Conservation (phyloP, 1,140 invertebrate species). For the Sminthurides bifidus region DNA sequence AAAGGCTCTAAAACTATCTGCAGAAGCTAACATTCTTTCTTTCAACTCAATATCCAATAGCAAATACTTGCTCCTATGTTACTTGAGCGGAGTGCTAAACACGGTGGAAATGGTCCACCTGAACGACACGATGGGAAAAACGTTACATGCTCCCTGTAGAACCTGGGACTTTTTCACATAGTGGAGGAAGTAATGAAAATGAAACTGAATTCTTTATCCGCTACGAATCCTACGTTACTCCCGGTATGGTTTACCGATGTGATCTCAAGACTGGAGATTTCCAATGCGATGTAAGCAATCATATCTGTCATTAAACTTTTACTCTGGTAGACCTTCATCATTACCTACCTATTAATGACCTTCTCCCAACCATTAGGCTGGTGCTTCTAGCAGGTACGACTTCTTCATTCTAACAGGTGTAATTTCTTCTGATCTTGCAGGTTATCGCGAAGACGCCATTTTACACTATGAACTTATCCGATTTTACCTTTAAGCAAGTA, state of each 20-base stretch:
- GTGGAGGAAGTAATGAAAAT: constrained; percentile 70
- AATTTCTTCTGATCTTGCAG: too few species aligned
- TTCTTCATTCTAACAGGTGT: constrained; percentile 12
- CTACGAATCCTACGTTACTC: constrained; percentile 85
- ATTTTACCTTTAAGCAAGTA: constrained; percentile 76
- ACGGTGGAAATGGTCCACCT: constrained; percentile 66
- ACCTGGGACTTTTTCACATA: constrained; percentile 64
- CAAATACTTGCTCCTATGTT: constrained; percentile 76
- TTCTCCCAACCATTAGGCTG: too few species aligned
- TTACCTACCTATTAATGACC: too few species aligned
- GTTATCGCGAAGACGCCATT: too few species aligned
- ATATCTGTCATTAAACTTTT: constrained; percentile 43
- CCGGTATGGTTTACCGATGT: constrained; percentile 75
- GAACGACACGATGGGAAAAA: constrained; percentile 55
- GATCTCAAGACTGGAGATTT: constrained; percentile 59
- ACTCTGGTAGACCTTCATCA: too few species aligned
- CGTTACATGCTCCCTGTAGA: constrained; percentile 54
- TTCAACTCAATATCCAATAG: constrained; percentile 3
- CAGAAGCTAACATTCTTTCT: constrained; percentile 1
- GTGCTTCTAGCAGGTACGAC: too few species aligned
- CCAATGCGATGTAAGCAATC: constrained; percentile 47
- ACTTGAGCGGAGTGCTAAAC: constrained; percentile 84
- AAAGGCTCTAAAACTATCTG: constrained; percentile 1
- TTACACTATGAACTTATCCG: constrained; percentile 36
- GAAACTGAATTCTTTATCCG: constrained; percentile 84